Conservation (phyloP, 2,797 vertebrate genomes). For the Oryzias sinensis region DNA sequence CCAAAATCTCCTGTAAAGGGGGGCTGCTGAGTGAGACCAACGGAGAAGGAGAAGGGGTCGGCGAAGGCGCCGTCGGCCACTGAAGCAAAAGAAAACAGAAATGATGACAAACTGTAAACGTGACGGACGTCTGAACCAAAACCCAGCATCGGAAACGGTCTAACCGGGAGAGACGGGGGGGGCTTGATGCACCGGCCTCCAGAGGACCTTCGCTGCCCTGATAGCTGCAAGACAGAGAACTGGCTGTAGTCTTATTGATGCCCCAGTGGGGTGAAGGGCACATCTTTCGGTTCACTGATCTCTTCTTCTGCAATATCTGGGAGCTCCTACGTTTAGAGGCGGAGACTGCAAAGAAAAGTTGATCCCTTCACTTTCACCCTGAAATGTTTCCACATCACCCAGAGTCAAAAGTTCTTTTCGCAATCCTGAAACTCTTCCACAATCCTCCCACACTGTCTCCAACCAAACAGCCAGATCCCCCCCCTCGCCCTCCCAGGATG, state of each 20-base stretch:
- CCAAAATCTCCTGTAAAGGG: slow-evolving; percentile 79
- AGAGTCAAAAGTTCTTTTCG: slow-evolving; percentile 32
- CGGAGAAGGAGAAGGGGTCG: slow-evolving; percentile 89
- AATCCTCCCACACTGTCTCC: slow-evolving; percentile 40
- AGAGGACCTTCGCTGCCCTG: slow-evolving; percentile 51
- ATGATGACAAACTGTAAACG: too few species aligned
- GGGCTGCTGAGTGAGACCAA: slow-evolving; percentile 84
- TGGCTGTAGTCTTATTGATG: not conserved
- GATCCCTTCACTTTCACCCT: too few species aligned
- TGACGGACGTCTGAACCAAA: too few species aligned
- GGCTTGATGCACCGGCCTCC: slow-evolving; percentile 49
- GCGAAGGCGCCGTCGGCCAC: slow-evolving; percentile 36
- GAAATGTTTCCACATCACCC: too few species aligned
- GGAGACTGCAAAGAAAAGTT: too few species aligned
- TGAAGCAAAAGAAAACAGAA: slow-evolving; percentile 32
- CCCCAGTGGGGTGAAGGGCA: not conserved
- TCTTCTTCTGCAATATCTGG: not conserved
- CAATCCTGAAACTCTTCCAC: slow-evolving; percentile 34
- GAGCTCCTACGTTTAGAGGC: too few species aligned
- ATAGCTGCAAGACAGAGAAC: slow-evolving; percentile 39
- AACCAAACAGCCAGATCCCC: slow-evolving; percentile 55
- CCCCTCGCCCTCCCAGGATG: slow-evolving; percentile 38
- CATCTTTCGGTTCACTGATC: slow-evolving; percentile 9
- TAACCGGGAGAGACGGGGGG: slow-evolving; percentile 66
- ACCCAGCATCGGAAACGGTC: not conserved